Evolutionary conservation across 1,140 invertebrate species (phyloP).

Genomic region (Ridgeia piscesae): DNA sequence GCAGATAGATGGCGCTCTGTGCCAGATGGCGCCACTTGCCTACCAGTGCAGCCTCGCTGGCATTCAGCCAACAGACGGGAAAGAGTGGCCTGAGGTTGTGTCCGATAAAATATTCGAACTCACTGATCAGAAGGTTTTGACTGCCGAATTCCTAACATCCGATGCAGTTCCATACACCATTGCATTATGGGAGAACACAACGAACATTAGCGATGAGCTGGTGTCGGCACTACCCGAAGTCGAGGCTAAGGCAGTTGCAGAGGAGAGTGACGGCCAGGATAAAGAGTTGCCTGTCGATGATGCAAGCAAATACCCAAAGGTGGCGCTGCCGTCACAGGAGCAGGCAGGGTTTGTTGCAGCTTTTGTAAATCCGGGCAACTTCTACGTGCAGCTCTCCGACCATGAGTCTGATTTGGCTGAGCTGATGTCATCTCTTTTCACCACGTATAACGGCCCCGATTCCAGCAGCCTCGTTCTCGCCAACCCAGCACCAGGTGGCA

Average conservation of each 20-base stretch:
- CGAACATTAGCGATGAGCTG: background rate
- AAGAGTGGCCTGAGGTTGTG: background rate
- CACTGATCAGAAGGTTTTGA: background rate
- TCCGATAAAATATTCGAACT: background rate
- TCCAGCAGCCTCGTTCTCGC: background rate
- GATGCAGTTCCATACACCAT: slow-evolving; percentile 5
- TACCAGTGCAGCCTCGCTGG: slow-evolving; percentile 2
- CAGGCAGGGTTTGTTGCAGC: background rate
- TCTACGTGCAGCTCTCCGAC: background rate
- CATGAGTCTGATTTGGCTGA: background rate
- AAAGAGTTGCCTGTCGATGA: background rate
- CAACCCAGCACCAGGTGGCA: background rate
- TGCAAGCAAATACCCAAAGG: background rate
- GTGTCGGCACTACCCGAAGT: background rate
- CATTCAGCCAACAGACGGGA: background rate
- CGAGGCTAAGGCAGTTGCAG: background rate
- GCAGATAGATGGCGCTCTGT: slow-evolving; percentile 9
- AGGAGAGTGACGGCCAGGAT: background rate
- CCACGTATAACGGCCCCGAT: background rate
- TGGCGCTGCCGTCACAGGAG: background rate
- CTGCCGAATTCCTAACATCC: background rate
- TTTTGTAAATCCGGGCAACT: background rate
- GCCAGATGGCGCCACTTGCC: background rate
- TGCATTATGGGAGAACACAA: background rate
- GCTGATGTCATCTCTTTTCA: background rate